Conservation (phyloP, 2,888 invertebrate genomes). For the Hypolimnas misippus region DNA sequence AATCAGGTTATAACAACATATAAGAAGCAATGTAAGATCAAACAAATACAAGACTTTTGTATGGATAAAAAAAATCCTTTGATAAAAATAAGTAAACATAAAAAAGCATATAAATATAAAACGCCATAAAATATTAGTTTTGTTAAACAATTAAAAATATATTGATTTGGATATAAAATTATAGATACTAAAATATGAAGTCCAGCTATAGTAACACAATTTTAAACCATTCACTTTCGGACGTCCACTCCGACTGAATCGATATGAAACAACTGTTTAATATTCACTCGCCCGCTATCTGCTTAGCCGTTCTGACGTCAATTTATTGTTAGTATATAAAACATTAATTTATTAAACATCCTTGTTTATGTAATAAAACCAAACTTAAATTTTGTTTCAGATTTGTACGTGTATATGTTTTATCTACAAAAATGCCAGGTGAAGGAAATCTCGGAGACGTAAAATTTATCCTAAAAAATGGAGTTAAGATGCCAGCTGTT, state of each 20-base stretch:
- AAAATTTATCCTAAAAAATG: slow-evolving; percentile 37
- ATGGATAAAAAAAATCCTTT: too few relatives aligned
- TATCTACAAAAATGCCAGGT: slow-evolving; percentile 24
- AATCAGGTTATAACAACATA: too few relatives aligned
- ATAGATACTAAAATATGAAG: neutral
- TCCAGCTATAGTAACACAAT: neutral
- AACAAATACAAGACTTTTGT: too few relatives aligned
- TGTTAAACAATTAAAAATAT: too few relatives aligned
- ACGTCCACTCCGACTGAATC: neutral
- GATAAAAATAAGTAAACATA: too few relatives aligned
- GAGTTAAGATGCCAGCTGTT: slow-evolving; percentile 39
- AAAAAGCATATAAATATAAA: too few relatives aligned
- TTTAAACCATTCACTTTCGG: neutral
- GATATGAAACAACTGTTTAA: neutral
- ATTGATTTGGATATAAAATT: too few relatives aligned
- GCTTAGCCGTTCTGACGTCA: slow-evolving; percentile 23
- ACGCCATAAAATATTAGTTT: too few relatives aligned
- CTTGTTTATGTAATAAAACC: too few relatives aligned
- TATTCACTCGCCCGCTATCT: slow-evolving; percentile 25
- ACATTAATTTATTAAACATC: neutral
- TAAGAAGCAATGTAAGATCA: too few relatives aligned
- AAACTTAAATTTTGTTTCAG: neutral
- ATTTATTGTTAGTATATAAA: neutral
- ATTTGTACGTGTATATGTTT: neutral
- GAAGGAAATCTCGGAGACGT: slow-evolving; percentile 25